phyloP scores from a whole-genome alignment of 2,113 vertebrate genomes.

The Clarias batrachus region DNA sequence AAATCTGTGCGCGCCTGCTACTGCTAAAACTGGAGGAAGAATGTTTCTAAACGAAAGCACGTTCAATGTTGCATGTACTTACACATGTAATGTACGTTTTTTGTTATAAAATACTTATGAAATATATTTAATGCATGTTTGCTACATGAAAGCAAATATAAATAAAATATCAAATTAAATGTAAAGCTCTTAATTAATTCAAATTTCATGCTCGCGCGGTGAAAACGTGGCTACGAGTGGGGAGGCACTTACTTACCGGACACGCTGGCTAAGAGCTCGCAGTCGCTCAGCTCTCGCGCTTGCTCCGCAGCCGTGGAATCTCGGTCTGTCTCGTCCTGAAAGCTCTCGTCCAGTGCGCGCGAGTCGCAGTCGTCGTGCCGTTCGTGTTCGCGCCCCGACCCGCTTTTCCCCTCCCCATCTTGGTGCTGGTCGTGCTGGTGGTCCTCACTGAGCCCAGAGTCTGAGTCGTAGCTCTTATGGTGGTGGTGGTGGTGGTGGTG shows the following conservation, averaged over 20 bases:
- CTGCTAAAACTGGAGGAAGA: not conserved
- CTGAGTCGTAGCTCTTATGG: slow-evolving; percentile 76
- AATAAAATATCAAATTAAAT: too few relatives aligned
- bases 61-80: not conserved
- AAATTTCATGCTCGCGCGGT: not conserved
- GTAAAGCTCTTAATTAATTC: too few relatives aligned
- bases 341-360: slow-evolving; percentile 64
- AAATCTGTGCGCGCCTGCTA: not conserved
- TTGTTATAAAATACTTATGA: not conserved
- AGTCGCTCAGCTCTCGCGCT: slow-evolving; percentile 78
- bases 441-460: slow-evolving; percentile 81
- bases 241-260: slow-evolving; percentile 77
- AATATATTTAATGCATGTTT: not conserved
- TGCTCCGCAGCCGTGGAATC: slow-evolving; percentile 71
- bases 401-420: slow-evolving; percentile 73
- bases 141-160: not conserved
- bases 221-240: not conserved
- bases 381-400: slow-evolving; percentile 59
- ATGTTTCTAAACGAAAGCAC: not conserved
- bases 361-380: not conserved
- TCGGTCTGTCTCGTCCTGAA: slow-evolving; percentile 75
- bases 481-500: slow-evolving; percentile 60
- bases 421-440: slow-evolving; percentile 64
- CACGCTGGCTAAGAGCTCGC: slow-evolving; percentile 78
- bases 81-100: not conserved